These are phyloP conservation scores for Tolmerus cingulatus DNA, from an alignment of 2,888 invertebrate species.

Conservation along the genomic window DNA sequence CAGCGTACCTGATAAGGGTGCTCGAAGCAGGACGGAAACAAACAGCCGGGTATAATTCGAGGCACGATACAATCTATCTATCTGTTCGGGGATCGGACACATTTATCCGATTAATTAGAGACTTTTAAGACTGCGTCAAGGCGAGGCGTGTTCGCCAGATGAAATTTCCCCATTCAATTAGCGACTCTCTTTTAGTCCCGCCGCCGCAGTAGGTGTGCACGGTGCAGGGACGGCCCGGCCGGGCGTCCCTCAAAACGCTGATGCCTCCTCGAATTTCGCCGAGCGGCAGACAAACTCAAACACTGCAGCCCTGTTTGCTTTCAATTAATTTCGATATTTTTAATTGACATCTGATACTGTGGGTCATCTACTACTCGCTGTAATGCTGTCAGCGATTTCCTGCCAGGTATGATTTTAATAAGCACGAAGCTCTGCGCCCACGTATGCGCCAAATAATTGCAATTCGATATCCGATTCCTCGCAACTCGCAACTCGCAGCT, in stretches of 20 bases:
- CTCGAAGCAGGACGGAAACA: conserved; percentile 7
- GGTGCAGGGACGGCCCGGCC: neutral
- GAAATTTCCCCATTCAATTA: conserved; percentile 14
- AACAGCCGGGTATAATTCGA: neutral
- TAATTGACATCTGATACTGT: conserved; percentile 46
- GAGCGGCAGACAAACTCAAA: neutral
- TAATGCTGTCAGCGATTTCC: conserved; percentile 22
- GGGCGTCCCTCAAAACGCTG: conserved; percentile 16
- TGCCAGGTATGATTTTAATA: conserved; percentile 25
- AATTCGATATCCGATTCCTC: neutral
- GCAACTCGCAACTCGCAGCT: neutral
- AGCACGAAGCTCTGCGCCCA: neutral
- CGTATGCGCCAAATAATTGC: neutral
- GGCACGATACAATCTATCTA: conserved; percentile 9
- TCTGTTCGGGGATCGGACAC: conserved; percentile 32
- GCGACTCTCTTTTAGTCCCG: neutral
- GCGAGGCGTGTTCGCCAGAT: neutral
- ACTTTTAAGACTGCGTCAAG: conserved; percentile 24
- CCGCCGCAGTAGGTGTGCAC: neutral
- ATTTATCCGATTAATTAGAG: conserved; percentile 40
- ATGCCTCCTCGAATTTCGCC: conserved; percentile 2
- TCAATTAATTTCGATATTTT: conserved; percentile 46
- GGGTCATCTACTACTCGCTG: neutral
- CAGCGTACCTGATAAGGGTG: conserved; percentile 31
- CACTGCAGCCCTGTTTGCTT: conserved; percentile 32